Percentiles rank a stretch among this genome's conserved stretches.
Conservation (phyloP, 2,888 invertebrate species). For the Fragum fragum region DNA sequence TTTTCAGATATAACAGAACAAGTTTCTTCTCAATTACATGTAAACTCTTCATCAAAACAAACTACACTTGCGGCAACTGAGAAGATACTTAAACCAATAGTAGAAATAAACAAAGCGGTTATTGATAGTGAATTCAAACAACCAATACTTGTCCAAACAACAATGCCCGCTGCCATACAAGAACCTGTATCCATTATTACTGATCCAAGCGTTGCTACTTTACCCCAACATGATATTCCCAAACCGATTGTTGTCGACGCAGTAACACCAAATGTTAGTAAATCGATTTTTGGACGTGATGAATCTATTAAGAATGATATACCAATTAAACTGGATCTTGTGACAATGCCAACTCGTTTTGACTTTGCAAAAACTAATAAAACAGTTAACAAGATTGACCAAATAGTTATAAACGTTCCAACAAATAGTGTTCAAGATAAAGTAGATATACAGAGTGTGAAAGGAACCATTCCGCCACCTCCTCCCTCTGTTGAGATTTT, state of each 20-base stretch:
- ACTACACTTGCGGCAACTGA: background rate
- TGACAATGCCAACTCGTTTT: background rate
- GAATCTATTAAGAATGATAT: background rate
- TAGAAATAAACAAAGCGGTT: background rate
- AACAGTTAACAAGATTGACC: background rate
- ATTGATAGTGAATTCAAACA: background rate
- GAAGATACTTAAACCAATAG: too few species aligned
- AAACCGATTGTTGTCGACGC: too few species aligned
- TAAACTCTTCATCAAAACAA: background rate
- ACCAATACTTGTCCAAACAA: background rate
- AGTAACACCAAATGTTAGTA: too few species aligned
- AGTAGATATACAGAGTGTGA: background rate
- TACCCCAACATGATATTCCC: too few species aligned
- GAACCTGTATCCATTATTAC: background rate
- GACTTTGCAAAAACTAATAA: background rate
- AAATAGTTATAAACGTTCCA: background rate
- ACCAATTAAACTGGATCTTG: background rate
- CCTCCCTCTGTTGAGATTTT: background rate
- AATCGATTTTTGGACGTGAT: background rate
- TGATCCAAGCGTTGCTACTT: background rate
- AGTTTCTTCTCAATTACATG: background rate
- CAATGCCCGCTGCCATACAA: background rate
- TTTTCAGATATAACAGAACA: background rate
- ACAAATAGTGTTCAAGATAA: background rate
- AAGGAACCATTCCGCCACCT: slow-evolving; percentile 1